Evolutionary conservation across 2,113 vertebrate genomes (phyloP).

Genomic region (Zapornia atra): DNA sequence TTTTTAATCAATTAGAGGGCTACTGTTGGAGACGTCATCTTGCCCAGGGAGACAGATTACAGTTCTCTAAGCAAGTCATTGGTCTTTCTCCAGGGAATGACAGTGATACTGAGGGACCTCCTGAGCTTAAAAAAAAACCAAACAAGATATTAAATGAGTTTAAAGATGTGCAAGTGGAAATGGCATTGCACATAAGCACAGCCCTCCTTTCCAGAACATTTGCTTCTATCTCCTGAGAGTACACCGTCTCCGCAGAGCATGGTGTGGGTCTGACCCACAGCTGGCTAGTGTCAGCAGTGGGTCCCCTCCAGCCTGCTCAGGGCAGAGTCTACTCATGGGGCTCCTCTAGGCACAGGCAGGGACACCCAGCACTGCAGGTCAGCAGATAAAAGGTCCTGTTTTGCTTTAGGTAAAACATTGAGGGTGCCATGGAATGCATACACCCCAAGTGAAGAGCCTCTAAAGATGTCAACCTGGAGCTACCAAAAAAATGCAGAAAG

Average conservation of each 20-base stretch:
- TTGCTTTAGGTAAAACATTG: not conserved
- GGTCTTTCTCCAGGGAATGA: not conserved
- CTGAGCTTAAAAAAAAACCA: not conserved
- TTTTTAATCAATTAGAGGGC: not conserved
- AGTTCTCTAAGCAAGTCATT: not conserved
- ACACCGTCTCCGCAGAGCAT: not conserved
- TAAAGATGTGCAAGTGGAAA: not conserved
- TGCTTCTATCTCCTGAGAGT: not conserved
- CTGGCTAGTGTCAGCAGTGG: too few species aligned
- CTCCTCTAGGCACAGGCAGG: not conserved
- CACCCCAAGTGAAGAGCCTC: not conserved
- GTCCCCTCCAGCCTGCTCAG: rapidly evolving
- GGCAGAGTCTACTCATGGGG: rapidly evolving
- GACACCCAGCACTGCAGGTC: not conserved
- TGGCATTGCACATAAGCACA: not conserved
- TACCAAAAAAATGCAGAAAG: not conserved
- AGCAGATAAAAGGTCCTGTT: not conserved
- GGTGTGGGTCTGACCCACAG: not conserved
- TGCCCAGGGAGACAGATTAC: not conserved
- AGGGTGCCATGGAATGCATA: not conserved
- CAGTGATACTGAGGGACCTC: not conserved
- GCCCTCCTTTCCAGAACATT: not conserved
- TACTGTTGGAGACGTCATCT: not conserved
- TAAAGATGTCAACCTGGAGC: not conserved
- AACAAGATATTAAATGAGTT: not conserved